Evolutionary conservation across 1,140 invertebrate genomes (phyloP), one percentile per base, ranked within the genome.

Genomic region (Andrena cerasifolii): DNA sequence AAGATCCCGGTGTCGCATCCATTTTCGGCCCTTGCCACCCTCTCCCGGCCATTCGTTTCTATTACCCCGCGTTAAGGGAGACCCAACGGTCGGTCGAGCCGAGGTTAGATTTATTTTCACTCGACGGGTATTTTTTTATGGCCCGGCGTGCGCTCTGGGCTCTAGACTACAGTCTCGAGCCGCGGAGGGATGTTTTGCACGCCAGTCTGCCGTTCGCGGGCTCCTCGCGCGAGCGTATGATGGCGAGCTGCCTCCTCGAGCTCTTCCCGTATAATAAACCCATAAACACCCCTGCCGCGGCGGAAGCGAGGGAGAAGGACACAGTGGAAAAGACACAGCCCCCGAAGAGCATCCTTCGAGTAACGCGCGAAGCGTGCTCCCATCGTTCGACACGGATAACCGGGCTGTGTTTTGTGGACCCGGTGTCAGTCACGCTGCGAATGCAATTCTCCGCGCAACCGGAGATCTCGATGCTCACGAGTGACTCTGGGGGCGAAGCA

Each of bases 31-130:
- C 33, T 72, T 79, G 70, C 81, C 79, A 51, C 77, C 63, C 80
- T 58, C 79, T 61, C 68, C 43, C 78, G 70, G 75, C 81, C 85
- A 91, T 92, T 92, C 90, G 87, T 92, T 92, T 91, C 90, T 92
- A 91, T 92, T 91, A 92, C 86, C 79, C 79, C 84, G 81, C 83
- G 86, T 84, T 86, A 83, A 84, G 85, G 88, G 82, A 83, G 70
- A 58, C 45, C 65, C 67, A 54, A 65, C 70, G 76, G 68, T 59
- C 79, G 79, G 12, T 43, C 72, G 47, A 66, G 24, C 79, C 66
- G 78, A 77, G 83, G 88, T 89, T 90, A 90, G 91, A 92, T 92
- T 92, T 92, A 92, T 92, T 92, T 92, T 92, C 91, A 91, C 91
- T 92, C 74, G 68, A 74, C 89, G 86, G 89, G 83, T 90, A 89